Conservation (phyloP, 1,140 invertebrate species). For the Anadara kagoshimensis region DNA sequence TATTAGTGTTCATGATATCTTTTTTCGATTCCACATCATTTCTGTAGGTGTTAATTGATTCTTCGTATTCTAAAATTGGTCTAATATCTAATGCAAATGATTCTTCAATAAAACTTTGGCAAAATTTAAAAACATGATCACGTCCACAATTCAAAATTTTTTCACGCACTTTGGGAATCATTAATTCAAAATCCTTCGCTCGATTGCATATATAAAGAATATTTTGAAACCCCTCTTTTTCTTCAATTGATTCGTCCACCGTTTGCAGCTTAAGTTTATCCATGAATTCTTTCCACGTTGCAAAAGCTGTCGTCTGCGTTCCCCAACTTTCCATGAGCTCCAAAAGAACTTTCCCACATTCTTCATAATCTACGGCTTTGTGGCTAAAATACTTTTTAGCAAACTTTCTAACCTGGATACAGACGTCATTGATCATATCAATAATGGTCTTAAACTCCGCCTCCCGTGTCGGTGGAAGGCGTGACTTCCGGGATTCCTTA, state of each 20-base stretch:
- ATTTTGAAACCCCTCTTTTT: slow-evolving; percentile 34
- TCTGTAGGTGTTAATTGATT: slow-evolving; percentile 43
- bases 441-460: slow-evolving; percentile 51
- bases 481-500: slow-evolving; percentile 14
- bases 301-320: slow-evolving; percentile 32
- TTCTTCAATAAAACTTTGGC: slow-evolving; percentile 55
- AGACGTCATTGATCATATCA: slow-evolving; percentile 46
- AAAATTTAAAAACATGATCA: slow-evolving; percentile 56
- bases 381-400: slow-evolving; percentile 47
- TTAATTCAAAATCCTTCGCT: slow-evolving; percentile 53
- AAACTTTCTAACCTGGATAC: slow-evolving; percentile 47
- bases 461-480: slow-evolving; percentile 50
- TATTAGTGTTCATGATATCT: slow-evolving; percentile 48
- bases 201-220: slow-evolving; percentile 52
- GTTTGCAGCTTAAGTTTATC: slow-evolving; percentile 37
- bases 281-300: slow-evolving; percentile 56
- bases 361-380: slow-evolving; percentile 43
- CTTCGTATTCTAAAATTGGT: slow-evolving; percentile 51
- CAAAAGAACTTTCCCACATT: slow-evolving; percentile 38
- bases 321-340: slow-evolving; percentile 44
- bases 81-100: slow-evolving; percentile 45
- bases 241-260: slow-evolving; percentile 28
- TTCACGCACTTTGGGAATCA: slow-evolving; percentile 47
- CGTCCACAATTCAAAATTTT: slow-evolving; percentile 50
- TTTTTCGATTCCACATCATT: slow-evolving; percentile 51